Base-by-base conservation (phyloP, 2,797 vertebrate species). In the Urosaurus nigricauda region DNA sequence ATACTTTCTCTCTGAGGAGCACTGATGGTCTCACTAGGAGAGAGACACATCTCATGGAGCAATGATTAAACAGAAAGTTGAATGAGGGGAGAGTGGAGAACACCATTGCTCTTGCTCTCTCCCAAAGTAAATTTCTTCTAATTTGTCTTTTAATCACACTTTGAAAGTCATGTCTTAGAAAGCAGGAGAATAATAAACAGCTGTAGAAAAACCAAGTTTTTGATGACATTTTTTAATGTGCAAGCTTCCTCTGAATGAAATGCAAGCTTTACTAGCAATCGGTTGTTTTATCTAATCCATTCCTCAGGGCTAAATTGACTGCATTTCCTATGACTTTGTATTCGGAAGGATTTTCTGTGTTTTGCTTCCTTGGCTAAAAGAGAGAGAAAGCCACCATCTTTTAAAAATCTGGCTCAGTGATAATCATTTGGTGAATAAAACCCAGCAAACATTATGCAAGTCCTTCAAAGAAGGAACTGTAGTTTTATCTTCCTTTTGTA, bases 91-190 rank as follows among this genome's bases (percentile, higher is more conserved):
- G 43, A 26, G 29, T 29, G 5, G 12, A 88, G 2, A 68, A 87
- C 71, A 11, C 19, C 17, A 0, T 51, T 43, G 2, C 32, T 88
- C 75, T 40, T 26, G 29, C 32, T 68, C 32, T 12, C 24, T 58
- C 7, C 37, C 5, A 70, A 37, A 91, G 29, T 81, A 79, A 26
- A 79, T 65, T 81, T 88, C 43, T n/a, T 24, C n/a, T 4, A 82
- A 63, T 87, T 81, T 87, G 21, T 7, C 9, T 88, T 87, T 86
- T 13, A 12, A 87, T 92, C 89, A 51, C 75, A 43, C 75, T 47
- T 84, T 85, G 78, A 91, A 91, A 90, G 21, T 65, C 63, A 91
- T 86, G 79, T 68, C 65, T 68, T 87, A 73, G 53, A 90, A 91
- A 73, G 35, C 70, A 86, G 86, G 53, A 40, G 71, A 91, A 79